phyloP scores from a whole-genome alignment of 2,113 vertebrate species.

The Cettia cetti region DNA sequence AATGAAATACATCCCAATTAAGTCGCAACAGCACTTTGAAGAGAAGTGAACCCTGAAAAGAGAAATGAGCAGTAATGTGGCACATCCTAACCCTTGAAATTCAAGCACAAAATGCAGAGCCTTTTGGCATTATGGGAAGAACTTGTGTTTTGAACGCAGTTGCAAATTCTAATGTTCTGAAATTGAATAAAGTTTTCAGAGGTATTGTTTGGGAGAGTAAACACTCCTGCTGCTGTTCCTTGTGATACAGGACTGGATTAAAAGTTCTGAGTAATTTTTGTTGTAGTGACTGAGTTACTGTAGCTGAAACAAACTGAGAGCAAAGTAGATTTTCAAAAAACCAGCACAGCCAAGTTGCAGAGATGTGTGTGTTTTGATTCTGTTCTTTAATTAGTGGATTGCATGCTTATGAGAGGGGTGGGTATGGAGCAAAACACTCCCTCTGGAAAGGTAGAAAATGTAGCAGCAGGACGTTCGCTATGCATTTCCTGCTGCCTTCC shows the following conservation, averaged over 20 bases:
- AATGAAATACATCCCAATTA: not conserved
- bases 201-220: not conserved
- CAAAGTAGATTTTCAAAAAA: not conserved
- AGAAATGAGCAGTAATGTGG: not conserved
- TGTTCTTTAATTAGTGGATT: not conserved
- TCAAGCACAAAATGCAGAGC: not conserved
- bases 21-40: not conserved
- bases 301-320: not conserved
- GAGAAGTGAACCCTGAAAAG: not conserved
- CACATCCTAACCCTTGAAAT: not conserved
- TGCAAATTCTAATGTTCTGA: not conserved
- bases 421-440: not conserved
- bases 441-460: not conserved
- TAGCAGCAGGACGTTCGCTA: rapidly evolving
- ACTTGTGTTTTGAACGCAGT: not conserved
- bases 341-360: rapidly evolving
- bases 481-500: not conserved
- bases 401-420: not conserved
- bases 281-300: not conserved
- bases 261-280: not conserved
- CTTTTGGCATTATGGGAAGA: not conserved
- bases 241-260: not conserved
- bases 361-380: not conserved
- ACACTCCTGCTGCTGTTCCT: not conserved
- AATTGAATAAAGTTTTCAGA: not conserved